Base-by-base conservation (phyloP, 2,797 vertebrate genomes). In the Adrianichthys oophorus region DNA sequence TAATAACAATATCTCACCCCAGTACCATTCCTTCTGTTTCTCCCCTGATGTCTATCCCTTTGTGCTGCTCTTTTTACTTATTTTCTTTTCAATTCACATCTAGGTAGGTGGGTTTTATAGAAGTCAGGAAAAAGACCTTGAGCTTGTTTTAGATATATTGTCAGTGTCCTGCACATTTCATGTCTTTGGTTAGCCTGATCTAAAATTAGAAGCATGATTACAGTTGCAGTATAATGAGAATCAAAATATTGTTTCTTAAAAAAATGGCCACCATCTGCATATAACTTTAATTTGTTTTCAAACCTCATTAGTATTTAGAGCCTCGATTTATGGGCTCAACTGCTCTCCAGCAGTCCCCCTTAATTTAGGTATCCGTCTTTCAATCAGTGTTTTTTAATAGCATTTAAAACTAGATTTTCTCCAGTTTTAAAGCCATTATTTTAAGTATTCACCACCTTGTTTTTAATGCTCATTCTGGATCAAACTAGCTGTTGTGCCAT, bases 1-100 rank as follows among this genome's bases (percentile, higher is more conserved):
- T 21, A 4, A 68, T 48, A 65, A 70, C 74, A 67, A 17, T 59
- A 56, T 74, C 48, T 70, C 70, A 60, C 24, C 53, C 41, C 21
- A 37, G 32, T 37, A 58, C 51, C 49, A 58, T 59, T 60, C 45
- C 42, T 42, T 56, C 58, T 62, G 61, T 2, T 14, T 52, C 78
- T 71, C 49, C 45, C 52, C 64, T 61, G 52, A 60, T 72, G 65
- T 50, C 64, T 68, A 16, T 15, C 29, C 53, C 48, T 49, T 17
- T 56, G 56, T 32, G 14, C 21, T 46, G 50, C 52, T 41, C 42
- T 17, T 54, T 48, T 53, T 13, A 17, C 29, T 6, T n/a, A 15
- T 13, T 48, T 41, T 18, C 16, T 18, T 40, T 18, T 12, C 18
- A 14, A 26, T 42, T 58, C 29, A 56, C 48, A 42, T 62, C 59